Percentiles rank a stretch among this genome's conserved stretches.
Conservation (phyloP, 2,113 vertebrate genomes). For the Amazona guildingii region DNA sequence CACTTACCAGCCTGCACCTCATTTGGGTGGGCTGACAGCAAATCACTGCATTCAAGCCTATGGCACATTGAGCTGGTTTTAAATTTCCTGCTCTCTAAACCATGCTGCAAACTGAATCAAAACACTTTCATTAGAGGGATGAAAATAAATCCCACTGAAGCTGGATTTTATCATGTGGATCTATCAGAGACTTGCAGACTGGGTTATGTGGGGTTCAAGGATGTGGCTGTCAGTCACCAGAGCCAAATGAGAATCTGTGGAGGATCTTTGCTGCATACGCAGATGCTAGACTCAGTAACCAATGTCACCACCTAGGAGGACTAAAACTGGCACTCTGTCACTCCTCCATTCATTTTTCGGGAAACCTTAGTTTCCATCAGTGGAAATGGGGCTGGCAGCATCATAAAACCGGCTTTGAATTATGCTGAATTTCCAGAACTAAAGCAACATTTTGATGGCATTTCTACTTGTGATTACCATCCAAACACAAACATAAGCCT, state of each 20-base stretch:
- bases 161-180: conserved; percentile 4
- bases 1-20: neutral
- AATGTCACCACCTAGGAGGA: neutral
- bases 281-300: neutral
- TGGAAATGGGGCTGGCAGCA: conserved; percentile 12
- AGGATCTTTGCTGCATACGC: neutral
- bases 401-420: neutral
- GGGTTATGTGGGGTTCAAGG: conserved; percentile 37
- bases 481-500: neutral
- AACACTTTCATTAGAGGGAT: conserved; percentile 51
- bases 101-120: conserved; percentile 22
- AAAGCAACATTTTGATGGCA: conserved; percentile 12
- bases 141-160: conserved; percentile 48
- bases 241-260: neutral
- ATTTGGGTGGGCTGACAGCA: conserved; percentile 31
- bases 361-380: conserved; percentile 1
- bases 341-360: neutral
- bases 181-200: neutral
- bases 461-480: conserved; percentile 7
- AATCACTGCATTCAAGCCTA: neutral
- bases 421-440: conserved; percentile 24
- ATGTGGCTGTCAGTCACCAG: neutral
- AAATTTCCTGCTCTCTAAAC: conserved; percentile 59
- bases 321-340: neutral
- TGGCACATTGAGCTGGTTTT: neutral